These are phyloP conservation scores for Malachius bipustulatus DNA, from an alignment of 2,888 invertebrate species.

Conservation along the genomic window DNA sequence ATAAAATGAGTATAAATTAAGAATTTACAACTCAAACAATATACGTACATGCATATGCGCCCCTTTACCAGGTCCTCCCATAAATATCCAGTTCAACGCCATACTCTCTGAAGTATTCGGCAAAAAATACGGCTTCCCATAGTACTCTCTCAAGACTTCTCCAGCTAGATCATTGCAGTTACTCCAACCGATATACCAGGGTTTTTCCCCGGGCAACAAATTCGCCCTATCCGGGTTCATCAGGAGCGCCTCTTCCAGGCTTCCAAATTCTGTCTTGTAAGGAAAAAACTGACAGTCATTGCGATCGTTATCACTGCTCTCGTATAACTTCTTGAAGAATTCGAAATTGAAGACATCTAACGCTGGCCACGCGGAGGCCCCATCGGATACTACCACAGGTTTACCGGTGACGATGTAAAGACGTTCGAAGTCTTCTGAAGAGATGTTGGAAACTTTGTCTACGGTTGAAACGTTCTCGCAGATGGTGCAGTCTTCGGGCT, in stretches of 20 bases:
- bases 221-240: conserved; percentile 64
- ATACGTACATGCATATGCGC: conserved; percentile 86
- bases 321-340: conserved; percentile 72
- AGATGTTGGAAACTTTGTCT: conserved; percentile 53
- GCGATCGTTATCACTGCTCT: conserved; percentile 35
- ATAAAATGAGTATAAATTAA: neutral
- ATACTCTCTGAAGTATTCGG: conserved; percentile 78
- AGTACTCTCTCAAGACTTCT: conserved; percentile 62
- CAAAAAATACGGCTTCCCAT: conserved; percentile 78
- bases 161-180: conserved; percentile 83
- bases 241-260: conserved; percentile 66
- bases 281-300: conserved; percentile 85
- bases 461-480: conserved; percentile 55
- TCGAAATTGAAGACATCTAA: conserved; percentile 49
- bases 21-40: neutral
- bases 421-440: conserved; percentile 56
- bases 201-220: conserved; percentile 35
- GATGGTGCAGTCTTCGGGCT: conserved; percentile 70
- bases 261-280: conserved; percentile 75
- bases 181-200: conserved; percentile 73
- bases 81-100: conserved; percentile 91
- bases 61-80: conserved; percentile 89
- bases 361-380: conserved; percentile 71
- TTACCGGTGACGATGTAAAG: conserved; percentile 63
- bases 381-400: conserved; percentile 81